Percentiles rank a stretch among this genome's conserved stretches.
Conservation (phyloP, 2,888 invertebrate species). For the Aleiodes testaceus region DNA sequence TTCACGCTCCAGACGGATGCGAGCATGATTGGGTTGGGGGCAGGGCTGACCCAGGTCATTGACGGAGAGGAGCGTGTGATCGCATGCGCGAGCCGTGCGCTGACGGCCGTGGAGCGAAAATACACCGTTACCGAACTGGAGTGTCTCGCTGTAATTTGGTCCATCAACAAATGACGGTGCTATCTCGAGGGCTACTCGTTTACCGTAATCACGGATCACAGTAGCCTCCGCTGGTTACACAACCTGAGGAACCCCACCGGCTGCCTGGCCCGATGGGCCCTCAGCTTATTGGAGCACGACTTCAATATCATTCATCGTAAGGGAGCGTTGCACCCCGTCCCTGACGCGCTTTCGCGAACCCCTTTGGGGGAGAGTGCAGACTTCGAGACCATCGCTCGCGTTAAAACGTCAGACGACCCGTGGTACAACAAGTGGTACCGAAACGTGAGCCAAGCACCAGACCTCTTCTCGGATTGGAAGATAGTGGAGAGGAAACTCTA, state of each 20-base stretch:
- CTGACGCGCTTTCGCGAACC: slow-evolving; percentile 25
- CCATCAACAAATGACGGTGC: too few species aligned
- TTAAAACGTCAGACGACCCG: not conserved
- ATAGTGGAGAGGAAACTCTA: not conserved
- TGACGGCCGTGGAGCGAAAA: too few species aligned
- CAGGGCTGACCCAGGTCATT: slow-evolving; percentile 29
- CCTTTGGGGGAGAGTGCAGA: not conserved
- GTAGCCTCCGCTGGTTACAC: slow-evolving; percentile 12
- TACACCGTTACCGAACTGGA: too few species aligned
- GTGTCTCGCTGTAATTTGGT: too few species aligned
- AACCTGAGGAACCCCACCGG: slow-evolving; percentile 29
- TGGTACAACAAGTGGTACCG: not conserved
- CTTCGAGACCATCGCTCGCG: not conserved
- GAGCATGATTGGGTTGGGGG: not conserved
- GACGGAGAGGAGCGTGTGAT: slow-evolving; percentile 34
- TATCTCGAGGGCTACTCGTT: too few species aligned
- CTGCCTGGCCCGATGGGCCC: slow-evolving; percentile 32
- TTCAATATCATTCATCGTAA: not conserved
- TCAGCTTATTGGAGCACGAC: not conserved
- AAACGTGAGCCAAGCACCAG: not conserved
- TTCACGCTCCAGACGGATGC: too few species aligned
- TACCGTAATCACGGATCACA: too few species aligned
- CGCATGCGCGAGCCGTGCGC: too few species aligned
- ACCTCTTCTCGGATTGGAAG: slow-evolving; percentile 5
- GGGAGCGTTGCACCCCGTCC: slow-evolving; percentile 15